Base-by-base conservation (phyloP, 2,797 vertebrate species). In the Platyrinchus mystaceus region DNA sequence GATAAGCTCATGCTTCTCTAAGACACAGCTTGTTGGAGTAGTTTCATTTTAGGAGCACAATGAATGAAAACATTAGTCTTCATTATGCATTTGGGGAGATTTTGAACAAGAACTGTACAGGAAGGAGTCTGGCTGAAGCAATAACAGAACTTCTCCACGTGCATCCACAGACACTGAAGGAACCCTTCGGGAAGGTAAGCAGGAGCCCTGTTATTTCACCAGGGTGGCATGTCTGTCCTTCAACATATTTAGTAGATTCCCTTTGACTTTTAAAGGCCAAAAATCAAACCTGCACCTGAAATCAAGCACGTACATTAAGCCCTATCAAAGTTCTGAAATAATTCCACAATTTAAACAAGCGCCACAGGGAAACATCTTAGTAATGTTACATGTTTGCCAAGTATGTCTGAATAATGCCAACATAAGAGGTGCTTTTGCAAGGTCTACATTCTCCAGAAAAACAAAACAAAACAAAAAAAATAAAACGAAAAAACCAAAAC, bases 341-440 rank as follows among this genome's bases (percentile, higher is more conserved):
- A 96, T 87, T 96, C 93, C 95, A 95, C 69, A 95, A 94, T 96
- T 98, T 95, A 96, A 96, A 96, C 95, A 96, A 97, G 96, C 94
- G 96, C 97, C 96, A 97, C 87, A 95, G 94, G 96, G 92, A 97
- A 97, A 97, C 89, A 96, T 97, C 97, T 98, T 98, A 98, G 97
- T 98, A 98, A 98, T 97, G 97, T 98, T 98, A 98, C 95, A 98
- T 98, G 98, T 98, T 99, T 98, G 98, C 98, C 98, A 98, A 98
- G 98, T 98, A 98, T 98, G 98, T 98, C 98, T 99, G 98, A 98
- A 99, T 98, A 98, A 98, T 98, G 98, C 98, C 98, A 98, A 98
- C 98, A 96, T 98, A 98, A 98, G 98, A 98, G 98, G 97, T 98
- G 98, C 97, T 98, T 97, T 97, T 97, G 97, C 97, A 98, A 98